Base-by-base conservation (phyloP, 1,140 invertebrate genomes). In the Danaus plexippus region DNA sequence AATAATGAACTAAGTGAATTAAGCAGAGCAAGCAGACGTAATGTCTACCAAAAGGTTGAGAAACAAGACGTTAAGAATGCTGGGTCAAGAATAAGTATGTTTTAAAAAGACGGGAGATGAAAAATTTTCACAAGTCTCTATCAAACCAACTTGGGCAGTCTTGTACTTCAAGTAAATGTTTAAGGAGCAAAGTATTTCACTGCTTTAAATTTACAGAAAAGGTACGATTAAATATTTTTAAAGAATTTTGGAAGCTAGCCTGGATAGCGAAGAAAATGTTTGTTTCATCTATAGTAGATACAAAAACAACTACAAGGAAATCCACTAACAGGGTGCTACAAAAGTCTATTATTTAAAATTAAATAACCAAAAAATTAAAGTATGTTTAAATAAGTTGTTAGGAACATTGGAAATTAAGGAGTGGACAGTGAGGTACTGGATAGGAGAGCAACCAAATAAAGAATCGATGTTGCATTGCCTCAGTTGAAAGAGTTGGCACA, bases 331-430 rank as follows among this genome's bases (percentile, higher is more conserved):
- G 32, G 18, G 40, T 13, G 41, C 52, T 53, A 65, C 68, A 40
- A 63, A 65, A 65, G 8, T 50, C 6, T 71, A 67, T 18, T 67
- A 57, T 59, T 49, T 67, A 55, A 49, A 65, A 57, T n/a, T 67
- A n/a, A 18, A 67, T 64, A 54, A 52, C 32, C 56, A 65, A 58
- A 67, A 67, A 15, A 54, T 54, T 44, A 69, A 57, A 62, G 68
- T 71, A 60, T 67, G 68, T 41, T 56, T 61, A 15, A 67, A 67
- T 12, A 65, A 65, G 47, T 71, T 71, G 59, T 22, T 71, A 32
- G 58, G 9, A 15, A 71, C 68, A 43, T 49, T 71, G 41, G 68
- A 63, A 12, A 65, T 71, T 57, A 71, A 71, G 51, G 65, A 71
- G 41, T 64, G 63, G 61, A 64, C 68, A 11, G 59, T 71, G 15